Percentiles rank a stretch among this genome's conserved stretches.
Evolutionary conservation across 2,888 invertebrate genomes (phyloP).

Genomic region (Scaptomyza cyrtandrae): DNA sequence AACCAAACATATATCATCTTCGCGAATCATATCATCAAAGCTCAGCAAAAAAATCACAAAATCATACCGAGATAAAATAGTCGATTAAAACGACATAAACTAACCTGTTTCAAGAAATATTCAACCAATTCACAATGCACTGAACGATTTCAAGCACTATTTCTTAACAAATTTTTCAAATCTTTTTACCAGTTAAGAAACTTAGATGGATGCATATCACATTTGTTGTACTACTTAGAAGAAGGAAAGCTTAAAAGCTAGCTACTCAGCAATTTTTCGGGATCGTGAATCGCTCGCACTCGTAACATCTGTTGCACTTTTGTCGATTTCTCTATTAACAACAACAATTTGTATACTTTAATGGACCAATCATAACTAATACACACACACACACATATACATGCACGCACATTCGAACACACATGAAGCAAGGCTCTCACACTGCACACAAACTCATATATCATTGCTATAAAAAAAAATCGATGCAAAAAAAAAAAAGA

Average conservation of each 20-base stretch:
- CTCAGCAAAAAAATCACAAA: constrained; percentile 38
- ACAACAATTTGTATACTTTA: constrained; percentile 52
- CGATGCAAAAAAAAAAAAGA: constrained; percentile 40
- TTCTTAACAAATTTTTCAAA: constrained; percentile 35
- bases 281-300: constrained; percentile 50
- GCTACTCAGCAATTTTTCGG: constrained; percentile 28
- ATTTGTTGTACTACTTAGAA: constrained; percentile 28
- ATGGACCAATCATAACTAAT: constrained; percentile 63
- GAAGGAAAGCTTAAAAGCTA: constrained; percentile 20
- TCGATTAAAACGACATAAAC: constrained; percentile 6
- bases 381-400: constrained; percentile 5
- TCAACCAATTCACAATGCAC: constrained; percentile 37
- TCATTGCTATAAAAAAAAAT: constrained; percentile 59
- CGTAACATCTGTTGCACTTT: constrained; percentile 40
- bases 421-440: constrained; percentile 51
- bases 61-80: constrained; percentile 7
- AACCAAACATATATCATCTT: constrained; percentile 47
- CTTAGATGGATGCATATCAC: constrained; percentile 66
- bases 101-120: constrained; percentile 9
- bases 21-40: constrained; percentile 62
- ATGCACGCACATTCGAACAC: neutral
- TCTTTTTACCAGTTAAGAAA: constrained; percentile 24
- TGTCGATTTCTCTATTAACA: constrained; percentile 27
- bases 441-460: constrained; percentile 65
- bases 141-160: constrained; percentile 39